A percentile compares a stretch with the other conserved stretches of the same genome.
phyloP scores from a whole-genome alignment of 2,797 vertebrate genomes.

The Vespertilio murinus region DNA sequence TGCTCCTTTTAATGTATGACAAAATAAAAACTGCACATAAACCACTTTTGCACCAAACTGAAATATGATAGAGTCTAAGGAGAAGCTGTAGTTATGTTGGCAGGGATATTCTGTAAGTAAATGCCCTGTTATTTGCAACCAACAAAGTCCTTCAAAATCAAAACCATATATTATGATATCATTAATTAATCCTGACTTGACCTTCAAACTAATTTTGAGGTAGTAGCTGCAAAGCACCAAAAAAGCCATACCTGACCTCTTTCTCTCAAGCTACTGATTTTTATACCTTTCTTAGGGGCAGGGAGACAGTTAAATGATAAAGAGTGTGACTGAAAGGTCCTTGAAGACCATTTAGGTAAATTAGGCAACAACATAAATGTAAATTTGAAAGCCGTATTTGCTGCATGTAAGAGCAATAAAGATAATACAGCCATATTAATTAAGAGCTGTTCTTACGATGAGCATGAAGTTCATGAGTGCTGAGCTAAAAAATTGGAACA shows the following conservation, averaged over 20 bases:
- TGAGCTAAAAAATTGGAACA: neutral
- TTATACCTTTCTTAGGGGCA: neutral
- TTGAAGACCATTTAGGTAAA: neutral
- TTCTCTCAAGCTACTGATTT: neutral
- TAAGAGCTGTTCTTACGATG: conserved; percentile 8
- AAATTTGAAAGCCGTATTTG: conserved; percentile 22
- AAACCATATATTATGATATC: neutral
- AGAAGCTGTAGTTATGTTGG: neutral
- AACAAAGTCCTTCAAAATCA: conserved; percentile 43
- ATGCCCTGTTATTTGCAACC: neutral
- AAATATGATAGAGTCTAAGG: neutral
- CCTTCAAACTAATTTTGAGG: conserved; percentile 36
- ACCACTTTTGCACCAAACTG: neutral
- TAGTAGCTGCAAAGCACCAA: neutral
- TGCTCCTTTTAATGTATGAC: neutral
- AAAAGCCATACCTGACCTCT: neutral
- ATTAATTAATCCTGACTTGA: neutral
- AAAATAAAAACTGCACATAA: neutral
- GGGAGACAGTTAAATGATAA: neutral
- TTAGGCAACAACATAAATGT: conserved; percentile 9
- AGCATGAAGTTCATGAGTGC: neutral
- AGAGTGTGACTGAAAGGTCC: neutral
- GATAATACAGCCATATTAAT: neutral
- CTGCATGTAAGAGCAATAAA: conserved; percentile 8
- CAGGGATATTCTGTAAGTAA: neutral